Conservation (phyloP, 2,888 invertebrate genomes). For the Machimus atricapillus region DNA sequence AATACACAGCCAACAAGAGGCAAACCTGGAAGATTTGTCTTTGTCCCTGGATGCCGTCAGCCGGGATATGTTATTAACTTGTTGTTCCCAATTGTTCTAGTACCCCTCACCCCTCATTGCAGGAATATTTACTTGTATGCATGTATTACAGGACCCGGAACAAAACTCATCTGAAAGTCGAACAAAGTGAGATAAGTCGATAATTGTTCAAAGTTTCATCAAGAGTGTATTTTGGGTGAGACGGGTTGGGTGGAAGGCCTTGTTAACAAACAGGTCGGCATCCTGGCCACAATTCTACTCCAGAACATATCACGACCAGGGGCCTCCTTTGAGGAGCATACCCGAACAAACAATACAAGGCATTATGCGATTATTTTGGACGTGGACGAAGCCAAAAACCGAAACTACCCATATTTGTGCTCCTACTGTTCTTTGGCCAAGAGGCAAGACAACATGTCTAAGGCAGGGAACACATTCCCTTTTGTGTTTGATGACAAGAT, state of each 20-base stretch:
- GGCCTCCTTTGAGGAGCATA: not conserved
- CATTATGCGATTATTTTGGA: constrained; percentile 6
- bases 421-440: not conserved
- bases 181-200: constrained; percentile 13
- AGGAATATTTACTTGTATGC: not conserved
- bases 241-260: not conserved
- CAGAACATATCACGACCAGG: not conserved
- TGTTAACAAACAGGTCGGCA: not conserved
- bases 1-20: not conserved
- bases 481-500: not conserved
- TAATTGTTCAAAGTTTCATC: constrained; percentile 31
- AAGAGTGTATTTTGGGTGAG: not conserved
- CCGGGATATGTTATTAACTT: not conserved
- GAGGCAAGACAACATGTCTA: not conserved
- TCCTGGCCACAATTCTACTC: not conserved
- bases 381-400: constrained; percentile 1
- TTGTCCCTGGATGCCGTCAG: not conserved
- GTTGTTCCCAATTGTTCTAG: not conserved
- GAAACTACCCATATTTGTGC: not conserved
- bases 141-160: not conserved
- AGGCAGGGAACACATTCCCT: not conserved
- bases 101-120: not conserved
- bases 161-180: not conserved
- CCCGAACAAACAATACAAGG: constrained; percentile 1
- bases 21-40: not conserved